Percentiles rank a stretch among this genome's conserved stretches.
Evolutionary conservation across 2,113 vertebrate genomes (phyloP).

Genomic region (Oplegnathus fasciatus): DNA sequence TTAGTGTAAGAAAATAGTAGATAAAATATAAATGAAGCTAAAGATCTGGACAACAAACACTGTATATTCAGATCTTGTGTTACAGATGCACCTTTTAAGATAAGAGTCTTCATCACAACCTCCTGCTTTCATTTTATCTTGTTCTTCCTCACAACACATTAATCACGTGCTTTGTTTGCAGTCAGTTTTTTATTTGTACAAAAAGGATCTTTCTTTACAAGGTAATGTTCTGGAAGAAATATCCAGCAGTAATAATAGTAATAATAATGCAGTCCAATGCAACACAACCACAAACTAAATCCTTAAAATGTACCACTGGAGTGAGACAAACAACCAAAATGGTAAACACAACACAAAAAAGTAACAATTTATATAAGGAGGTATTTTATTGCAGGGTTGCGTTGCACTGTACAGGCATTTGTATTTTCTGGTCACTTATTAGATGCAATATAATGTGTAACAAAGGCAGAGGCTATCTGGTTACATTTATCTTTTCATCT

Average conservation of each 20-base stretch:
- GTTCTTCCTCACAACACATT: not conserved
- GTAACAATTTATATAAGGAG: not conserved
- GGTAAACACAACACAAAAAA: not conserved
- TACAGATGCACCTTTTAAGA: not conserved
- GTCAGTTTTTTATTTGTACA: not conserved
- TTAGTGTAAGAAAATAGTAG: conserved; percentile 32
- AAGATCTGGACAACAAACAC: not conserved
- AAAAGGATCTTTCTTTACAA: not conserved
- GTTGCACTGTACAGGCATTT: not conserved
- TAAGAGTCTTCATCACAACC: not conserved
- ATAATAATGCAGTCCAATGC: not conserved
- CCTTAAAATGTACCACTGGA: not conserved
- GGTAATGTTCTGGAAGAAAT: not conserved
- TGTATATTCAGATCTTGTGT: not conserved
- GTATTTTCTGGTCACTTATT: not conserved
- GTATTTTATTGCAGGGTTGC: not conserved
- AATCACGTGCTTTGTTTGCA: not conserved
- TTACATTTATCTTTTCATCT: not conserved
- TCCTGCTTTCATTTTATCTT: not conserved
- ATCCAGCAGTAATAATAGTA: too few species aligned
- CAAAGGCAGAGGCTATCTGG: not conserved
- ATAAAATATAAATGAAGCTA: not conserved
- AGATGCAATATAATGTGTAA: not conserved
- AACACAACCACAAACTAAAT: not conserved
- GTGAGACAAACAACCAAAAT: not conserved